Evolutionary conservation across 2,113 vertebrate species (phyloP).

Genomic region (Eptesicus fuscus): DNA sequence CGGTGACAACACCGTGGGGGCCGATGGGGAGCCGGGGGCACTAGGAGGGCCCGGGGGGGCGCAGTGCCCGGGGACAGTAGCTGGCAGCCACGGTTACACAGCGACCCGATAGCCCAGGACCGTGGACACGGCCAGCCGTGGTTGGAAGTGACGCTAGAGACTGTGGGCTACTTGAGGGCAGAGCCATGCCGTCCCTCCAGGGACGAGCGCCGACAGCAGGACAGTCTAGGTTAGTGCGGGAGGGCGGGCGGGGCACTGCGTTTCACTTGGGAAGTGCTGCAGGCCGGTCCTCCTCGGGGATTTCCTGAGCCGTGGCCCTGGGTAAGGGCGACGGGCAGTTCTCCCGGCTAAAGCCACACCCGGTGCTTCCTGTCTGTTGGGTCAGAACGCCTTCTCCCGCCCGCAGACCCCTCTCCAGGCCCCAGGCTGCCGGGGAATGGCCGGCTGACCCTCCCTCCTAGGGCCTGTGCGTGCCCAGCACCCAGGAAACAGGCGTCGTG

Average conservation of each 20-base stretch:
- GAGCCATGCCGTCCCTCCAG: neutral
- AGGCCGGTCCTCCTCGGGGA: neutral
- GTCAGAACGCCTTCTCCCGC: neutral
- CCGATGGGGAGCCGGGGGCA: neutral
- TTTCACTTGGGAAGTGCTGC: neutral
- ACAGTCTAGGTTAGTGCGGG: no score
- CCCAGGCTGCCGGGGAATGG: neutral
- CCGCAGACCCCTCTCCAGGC: neutral
- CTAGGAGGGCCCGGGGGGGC: neutral
- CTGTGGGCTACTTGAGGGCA: neutral
- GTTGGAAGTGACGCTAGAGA: neutral
- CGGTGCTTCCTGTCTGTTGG: neutral
- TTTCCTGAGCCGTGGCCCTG: neutral
- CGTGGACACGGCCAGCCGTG: neutral
- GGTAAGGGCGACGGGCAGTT: neutral
- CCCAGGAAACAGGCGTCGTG: fast-evolving
- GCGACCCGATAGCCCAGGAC: neutral
- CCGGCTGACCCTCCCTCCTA: neutral
- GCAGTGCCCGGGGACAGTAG: neutral
- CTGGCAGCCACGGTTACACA: neutral
- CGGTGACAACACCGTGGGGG: fast-evolving
- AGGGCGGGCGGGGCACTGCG: neutral
- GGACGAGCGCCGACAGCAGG: neutral
- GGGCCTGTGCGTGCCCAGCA: neutral
- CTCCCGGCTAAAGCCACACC: neutral